Evolutionary conservation across 2,888 invertebrate genomes (phyloP).

Genomic region (Epistrophe grossulariae): DNA sequence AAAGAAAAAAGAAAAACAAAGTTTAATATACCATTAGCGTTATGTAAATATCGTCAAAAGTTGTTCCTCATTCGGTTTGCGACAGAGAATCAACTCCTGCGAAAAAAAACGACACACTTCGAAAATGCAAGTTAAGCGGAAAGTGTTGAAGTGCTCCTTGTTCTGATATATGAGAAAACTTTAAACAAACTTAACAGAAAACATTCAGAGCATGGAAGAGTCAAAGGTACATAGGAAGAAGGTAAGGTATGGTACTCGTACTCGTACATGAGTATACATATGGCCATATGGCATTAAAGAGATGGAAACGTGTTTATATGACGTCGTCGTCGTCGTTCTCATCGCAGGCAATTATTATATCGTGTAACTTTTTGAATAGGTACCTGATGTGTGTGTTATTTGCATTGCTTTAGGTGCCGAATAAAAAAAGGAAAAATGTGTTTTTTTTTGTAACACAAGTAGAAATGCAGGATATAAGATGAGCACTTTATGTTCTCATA

Average conservation of each 20-base stretch:
- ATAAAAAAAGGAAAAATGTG: slow-evolving; percentile 13
- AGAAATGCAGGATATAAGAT: background rate
- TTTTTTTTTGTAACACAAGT: background rate
- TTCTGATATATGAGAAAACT: slow-evolving; percentile 50
- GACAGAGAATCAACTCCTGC: background rate
- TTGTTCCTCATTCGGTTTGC: slow-evolving; percentile 3
- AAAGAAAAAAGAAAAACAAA: slow-evolving; percentile 37
- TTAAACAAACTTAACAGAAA: slow-evolving; percentile 43
- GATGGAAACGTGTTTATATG: slow-evolving; percentile 16
- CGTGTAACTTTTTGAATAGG: slow-evolving; percentile 65
- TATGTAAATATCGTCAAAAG: slow-evolving; percentile 55
- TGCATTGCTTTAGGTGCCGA: slow-evolving; percentile 40
- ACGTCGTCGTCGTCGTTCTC: background rate
- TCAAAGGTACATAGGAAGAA: background rate
- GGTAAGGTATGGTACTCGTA: background rate
- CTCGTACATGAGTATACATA: background rate
- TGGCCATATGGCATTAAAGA: background rate
- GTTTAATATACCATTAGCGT: slow-evolving; percentile 63
- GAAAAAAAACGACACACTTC: slow-evolving; percentile 42
- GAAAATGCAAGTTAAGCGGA: slow-evolving; percentile 52
- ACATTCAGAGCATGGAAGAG: slow-evolving; percentile 30
- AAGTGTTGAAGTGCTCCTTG: slow-evolving; percentile 56
- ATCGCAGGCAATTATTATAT: slow-evolving; percentile 47
- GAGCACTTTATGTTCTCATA: background rate
- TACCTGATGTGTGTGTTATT: slow-evolving; percentile 53